Percentiles rank a stretch among this genome's conserved stretches.
These are phyloP conservation scores for Seira ritae DNA, from an alignment of 2,888 invertebrate genomes.

Conservation along the genomic window DNA sequence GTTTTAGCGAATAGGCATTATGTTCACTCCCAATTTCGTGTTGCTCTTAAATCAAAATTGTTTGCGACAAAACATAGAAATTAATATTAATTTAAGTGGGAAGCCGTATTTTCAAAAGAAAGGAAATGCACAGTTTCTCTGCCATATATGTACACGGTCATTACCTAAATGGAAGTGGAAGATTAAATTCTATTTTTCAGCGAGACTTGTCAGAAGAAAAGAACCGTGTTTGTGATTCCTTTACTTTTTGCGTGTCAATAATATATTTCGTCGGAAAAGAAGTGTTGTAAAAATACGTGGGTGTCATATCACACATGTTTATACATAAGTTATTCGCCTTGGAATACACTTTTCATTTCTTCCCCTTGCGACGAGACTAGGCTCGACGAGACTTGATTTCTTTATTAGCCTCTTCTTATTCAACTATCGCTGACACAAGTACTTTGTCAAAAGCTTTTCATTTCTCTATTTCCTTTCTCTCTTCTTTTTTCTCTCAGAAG, in stretches of 20 bases:
- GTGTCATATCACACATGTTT: neutral
- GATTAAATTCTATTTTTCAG: neutral
- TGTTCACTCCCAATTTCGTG: neutral
- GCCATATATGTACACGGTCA: neutral
- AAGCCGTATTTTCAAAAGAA: no score
- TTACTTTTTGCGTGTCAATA: neutral
- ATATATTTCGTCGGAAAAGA: neutral
- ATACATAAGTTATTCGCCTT: neutral
- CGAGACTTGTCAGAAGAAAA: neutral
- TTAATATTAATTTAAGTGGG: no score
- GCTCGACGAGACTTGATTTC: conserved; percentile 14
- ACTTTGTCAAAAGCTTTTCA: conserved; percentile 32
- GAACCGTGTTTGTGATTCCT: neutral
- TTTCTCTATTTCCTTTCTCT: neutral
- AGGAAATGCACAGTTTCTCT: no score
- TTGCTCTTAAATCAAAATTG: conserved; percentile 6
- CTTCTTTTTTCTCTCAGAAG: neutral
- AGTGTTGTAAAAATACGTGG: neutral
- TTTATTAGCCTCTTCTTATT: conserved; percentile 11
- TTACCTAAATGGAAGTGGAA: neutral
- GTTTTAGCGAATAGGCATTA: neutral
- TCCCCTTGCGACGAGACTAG: neutral
- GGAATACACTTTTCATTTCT: neutral
- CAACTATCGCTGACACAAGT: conserved; percentile 22
- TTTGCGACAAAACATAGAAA: neutral